Evolutionary conservation across 1,140 invertebrate genomes (phyloP).

Genomic region (Drosophila albomicans): DNA sequence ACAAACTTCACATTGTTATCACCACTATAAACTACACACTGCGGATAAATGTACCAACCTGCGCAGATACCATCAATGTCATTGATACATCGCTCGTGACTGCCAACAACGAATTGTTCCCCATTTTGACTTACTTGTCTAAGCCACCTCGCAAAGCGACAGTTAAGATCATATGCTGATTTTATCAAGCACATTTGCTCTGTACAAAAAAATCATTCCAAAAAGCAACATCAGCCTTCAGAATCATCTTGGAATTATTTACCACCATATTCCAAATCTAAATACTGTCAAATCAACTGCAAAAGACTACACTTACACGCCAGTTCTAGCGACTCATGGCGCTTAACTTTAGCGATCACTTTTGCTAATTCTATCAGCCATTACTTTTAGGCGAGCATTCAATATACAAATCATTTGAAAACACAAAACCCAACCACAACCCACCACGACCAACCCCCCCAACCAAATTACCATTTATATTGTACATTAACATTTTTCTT

Average conservation of each 20-base stretch:
- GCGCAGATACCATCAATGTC: neutral
- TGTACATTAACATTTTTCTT: constrained; percentile 3
- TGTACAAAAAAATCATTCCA: neutral
- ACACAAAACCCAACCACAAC: too few species aligned
- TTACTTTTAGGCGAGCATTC: constrained; percentile 13
- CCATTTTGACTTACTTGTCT: neutral
- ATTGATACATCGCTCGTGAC: constrained; percentile 45
- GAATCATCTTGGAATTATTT: neutral
- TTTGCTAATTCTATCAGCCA: neutral
- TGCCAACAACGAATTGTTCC: neutral
- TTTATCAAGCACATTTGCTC: neutral
- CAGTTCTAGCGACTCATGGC: constrained; percentile 29
- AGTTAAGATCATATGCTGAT: neutral
- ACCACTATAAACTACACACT: neutral
- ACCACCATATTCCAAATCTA: neutral
- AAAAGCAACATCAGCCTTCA: neutral
- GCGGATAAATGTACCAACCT: neutral
- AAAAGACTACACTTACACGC: neutral
- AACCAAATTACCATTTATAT: constrained; percentile 20
- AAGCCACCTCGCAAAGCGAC: neutral
- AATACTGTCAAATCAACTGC: neutral
- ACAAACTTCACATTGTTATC: too few species aligned
- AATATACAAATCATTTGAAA: constrained; percentile 4
- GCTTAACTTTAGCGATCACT: neutral
- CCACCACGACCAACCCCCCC: too few species aligned